Conservation (phyloP, 2,113 vertebrate genomes). For the Oceanites oceanicus region DNA sequence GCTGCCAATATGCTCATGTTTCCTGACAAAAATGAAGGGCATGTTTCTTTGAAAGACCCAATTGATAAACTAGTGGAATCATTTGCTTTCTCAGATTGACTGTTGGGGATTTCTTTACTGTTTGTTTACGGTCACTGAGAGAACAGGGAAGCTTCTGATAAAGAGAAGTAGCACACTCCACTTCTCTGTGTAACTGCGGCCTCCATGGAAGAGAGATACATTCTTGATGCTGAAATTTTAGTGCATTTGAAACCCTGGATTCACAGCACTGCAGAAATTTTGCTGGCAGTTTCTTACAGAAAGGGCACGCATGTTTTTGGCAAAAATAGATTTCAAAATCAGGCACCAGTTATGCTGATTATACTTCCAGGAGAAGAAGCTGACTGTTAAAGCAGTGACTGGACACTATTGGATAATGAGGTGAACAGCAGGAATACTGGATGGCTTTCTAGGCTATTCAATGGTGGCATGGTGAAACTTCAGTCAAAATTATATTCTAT, state of each 20-base stretch:
- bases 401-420: neutral
- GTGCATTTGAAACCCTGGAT: neutral
- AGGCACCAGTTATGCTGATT: neutral
- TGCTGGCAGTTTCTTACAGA: neutral
- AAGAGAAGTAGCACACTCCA: neutral
- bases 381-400: neutral
- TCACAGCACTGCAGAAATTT: neutral
- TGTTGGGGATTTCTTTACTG: neutral
- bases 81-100: neutral
- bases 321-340: neutral
- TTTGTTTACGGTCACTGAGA: neutral
- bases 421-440: neutral
- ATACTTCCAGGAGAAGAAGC: neutral
- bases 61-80: fast-evolving
- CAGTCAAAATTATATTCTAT: neutral
- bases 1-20: neutral
- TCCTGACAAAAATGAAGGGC: neutral
- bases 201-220: neutral
- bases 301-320: neutral
- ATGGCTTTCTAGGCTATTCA: neutral
- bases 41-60: neutral
- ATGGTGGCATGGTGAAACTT: fast-evolving
- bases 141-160: neutral
- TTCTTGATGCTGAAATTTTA: neutral
- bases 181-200: no score